Base-by-base conservation (phyloP, 1,140 invertebrate species). In the Caenorhabditis briggsae region DNA sequence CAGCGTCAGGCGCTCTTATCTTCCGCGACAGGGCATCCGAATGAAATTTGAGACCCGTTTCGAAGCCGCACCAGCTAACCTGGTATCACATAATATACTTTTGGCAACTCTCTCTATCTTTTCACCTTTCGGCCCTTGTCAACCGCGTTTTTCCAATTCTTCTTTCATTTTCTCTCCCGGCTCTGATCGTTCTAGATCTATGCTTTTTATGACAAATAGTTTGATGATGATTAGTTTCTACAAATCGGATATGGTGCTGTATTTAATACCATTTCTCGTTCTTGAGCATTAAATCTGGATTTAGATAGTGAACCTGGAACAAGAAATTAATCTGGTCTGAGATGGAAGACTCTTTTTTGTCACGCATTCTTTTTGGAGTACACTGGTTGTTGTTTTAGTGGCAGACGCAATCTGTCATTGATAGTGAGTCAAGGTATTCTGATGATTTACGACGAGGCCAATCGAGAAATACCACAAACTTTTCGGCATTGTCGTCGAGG, bases 51-150 rank as follows among this genome's bases (percentile, higher is more conserved):
- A 78, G 70, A 46, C 46, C 9, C 70, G 70, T 78, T 78, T 78
- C 70, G 70, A 78, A 78, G 70, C 70, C 46, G 70, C 70, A 78
- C 70, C 70, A 78, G 46, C 70, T 78, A 78, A 78, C 70, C 70
- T 78, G 70, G 70, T 78, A 78, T 78, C 70, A 78, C 70, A 78
- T 78, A 78, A 78, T 78, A 78, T 78, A 78, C 70, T 78, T 78
- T 78, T 78, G 70, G 70, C 70, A 78, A 78, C 70, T 78, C 50
- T 78, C 70, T 78, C 33, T 33, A 33, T 33, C 33, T 33, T 33
- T 33, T 33, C 33, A 33, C 33, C 33, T 33, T 33, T 33, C 33
- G 33, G 33, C 33, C 33, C 33, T 33, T 33, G 33, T 33, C 33
- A 33, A 33, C 33, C 33, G 33, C 33, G 33, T 33, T 33, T 33